A percentile compares a stretch with the other conserved stretches of the same genome.
These are phyloP conservation scores for Rotaria socialis DNA, from an alignment of 2,888 invertebrate genomes.

Conservation along the genomic window DNA sequence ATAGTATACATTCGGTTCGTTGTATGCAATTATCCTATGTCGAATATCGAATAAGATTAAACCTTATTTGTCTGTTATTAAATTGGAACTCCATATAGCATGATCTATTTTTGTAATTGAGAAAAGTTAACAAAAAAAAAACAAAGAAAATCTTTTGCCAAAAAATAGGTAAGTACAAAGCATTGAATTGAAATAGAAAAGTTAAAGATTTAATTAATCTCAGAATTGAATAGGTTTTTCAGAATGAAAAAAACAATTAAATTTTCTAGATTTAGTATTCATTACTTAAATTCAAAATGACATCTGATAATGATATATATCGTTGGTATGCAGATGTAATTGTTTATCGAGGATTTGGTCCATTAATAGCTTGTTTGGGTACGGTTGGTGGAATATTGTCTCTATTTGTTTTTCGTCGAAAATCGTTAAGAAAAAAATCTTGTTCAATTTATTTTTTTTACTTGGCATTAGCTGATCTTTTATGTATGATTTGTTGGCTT, in stretches of 20 bases:
- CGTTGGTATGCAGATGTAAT: constrained; percentile 34
- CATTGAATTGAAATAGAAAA: neutral
- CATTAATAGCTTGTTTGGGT: neutral
- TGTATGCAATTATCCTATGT: neutral
- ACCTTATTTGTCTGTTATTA: neutral
- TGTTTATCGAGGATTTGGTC: neutral
- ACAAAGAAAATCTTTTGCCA: neutral
- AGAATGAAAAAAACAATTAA: neutral
- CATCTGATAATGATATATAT: constrained; percentile 12
- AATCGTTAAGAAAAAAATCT: constrained; percentile 30
- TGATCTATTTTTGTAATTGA: neutral
- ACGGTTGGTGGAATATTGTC: constrained; percentile 15
- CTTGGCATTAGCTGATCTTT: constrained; percentile 4
- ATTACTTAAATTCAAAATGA: neutral
- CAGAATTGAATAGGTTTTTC: no score
- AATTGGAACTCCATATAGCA: neutral
- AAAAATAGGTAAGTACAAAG: neutral
- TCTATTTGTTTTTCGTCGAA: constrained; percentile 22
- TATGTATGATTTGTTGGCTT: neutral
- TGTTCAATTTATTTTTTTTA: constrained; percentile 22
- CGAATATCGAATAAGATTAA: neutral
- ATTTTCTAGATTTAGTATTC: neutral
- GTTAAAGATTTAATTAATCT: neutral
- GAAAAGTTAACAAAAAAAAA: neutral
- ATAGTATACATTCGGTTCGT: neutral